phyloP scores from a whole-genome alignment of 2,888 invertebrate species.

The Lithophane semibrunnea region DNA sequence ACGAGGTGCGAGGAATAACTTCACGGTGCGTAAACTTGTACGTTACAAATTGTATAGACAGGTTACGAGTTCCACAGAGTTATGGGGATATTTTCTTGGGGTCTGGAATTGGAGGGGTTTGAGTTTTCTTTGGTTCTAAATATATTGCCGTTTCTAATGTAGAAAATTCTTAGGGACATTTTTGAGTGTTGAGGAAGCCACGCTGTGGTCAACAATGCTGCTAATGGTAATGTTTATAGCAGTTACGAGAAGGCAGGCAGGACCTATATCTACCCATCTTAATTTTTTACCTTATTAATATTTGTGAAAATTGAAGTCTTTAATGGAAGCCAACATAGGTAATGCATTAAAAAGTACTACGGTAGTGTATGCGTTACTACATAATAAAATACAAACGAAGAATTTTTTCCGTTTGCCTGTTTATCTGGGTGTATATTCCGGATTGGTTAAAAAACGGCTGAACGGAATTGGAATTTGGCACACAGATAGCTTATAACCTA shows the following conservation, averaged over 20 bases:
- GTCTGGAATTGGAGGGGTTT: background rate
- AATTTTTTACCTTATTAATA: no score
- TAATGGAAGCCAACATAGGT: background rate
- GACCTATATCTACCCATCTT: background rate
- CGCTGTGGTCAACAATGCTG: background rate
- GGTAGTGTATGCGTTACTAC: no score
- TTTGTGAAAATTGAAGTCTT: no score
- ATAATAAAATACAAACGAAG: no score
- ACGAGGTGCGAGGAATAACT: conserved; percentile 83
- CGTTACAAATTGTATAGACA: conserved; percentile 48
- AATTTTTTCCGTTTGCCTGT: no score
- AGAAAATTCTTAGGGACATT: background rate
- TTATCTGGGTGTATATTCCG: no score
- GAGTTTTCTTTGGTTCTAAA: background rate
- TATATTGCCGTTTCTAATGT: background rate
- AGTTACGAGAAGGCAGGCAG: background rate
- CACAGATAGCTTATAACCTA: no score
- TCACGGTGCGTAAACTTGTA: conserved; percentile 78
- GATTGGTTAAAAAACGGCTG: no score
- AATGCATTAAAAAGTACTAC: background rate
- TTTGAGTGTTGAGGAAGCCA: background rate
- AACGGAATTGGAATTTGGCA: no score
- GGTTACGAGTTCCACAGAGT: conserved; percentile 25
- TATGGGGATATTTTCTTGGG: conserved; percentile 17
- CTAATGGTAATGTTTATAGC: background rate